Evolutionary conservation across 2,888 invertebrate genomes (phyloP).

Genomic region (Coenonympha arcania): DNA sequence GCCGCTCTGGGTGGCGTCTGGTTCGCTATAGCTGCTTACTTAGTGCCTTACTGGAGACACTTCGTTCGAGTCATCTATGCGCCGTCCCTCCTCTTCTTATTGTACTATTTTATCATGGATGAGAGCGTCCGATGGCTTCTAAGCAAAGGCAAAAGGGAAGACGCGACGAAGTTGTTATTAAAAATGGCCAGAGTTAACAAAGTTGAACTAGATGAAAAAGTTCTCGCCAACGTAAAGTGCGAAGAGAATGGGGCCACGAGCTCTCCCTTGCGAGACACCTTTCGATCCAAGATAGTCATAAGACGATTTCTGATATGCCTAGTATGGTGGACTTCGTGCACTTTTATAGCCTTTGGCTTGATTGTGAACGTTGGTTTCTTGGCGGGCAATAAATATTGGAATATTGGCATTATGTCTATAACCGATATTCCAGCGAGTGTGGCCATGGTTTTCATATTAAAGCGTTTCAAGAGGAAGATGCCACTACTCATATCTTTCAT

Average conservation of each 20-base stretch:
- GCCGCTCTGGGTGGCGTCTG: slow-evolving; percentile 76
- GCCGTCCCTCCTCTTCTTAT: slow-evolving; percentile 77
- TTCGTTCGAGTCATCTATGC: slow-evolving; percentile 77
- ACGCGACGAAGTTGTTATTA: slow-evolving; percentile 74
- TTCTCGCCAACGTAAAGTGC: slow-evolving; percentile 36
- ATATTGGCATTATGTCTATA: slow-evolving; percentile 77
- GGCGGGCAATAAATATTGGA: slow-evolving; percentile 81
- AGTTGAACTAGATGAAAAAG: slow-evolving; percentile 37
- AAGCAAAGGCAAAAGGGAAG: slow-evolving; percentile 76
- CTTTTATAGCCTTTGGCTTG: slow-evolving; percentile 76
- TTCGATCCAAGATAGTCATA: slow-evolving; percentile 39
- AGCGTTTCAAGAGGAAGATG: slow-evolving; percentile 64
- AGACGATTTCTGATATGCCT: slow-evolving; percentile 42
- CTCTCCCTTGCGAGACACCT: slow-evolving; percentile 33
- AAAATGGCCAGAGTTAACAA: slow-evolving; percentile 69
- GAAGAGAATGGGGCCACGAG: slow-evolving; percentile 28
- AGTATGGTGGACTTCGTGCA: slow-evolving; percentile 45
- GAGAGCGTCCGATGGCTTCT: slow-evolving; percentile 84
- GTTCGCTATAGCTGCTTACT: slow-evolving; percentile 77
- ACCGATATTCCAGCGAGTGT: slow-evolving; percentile 75
- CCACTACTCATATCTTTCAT: slow-evolving; percentile 67
- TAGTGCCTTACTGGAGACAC: slow-evolving; percentile 77
- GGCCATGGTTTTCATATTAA: slow-evolving; percentile 65
- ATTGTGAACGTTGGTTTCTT: slow-evolving; percentile 80
- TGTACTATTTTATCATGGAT: slow-evolving; percentile 77